Percentiles rank a stretch among this genome's conserved stretches.
These are phyloP conservation scores for Temnothorax rugatulus DNA, from an alignment of 2,888 invertebrate species.

Conservation along the genomic window DNA sequence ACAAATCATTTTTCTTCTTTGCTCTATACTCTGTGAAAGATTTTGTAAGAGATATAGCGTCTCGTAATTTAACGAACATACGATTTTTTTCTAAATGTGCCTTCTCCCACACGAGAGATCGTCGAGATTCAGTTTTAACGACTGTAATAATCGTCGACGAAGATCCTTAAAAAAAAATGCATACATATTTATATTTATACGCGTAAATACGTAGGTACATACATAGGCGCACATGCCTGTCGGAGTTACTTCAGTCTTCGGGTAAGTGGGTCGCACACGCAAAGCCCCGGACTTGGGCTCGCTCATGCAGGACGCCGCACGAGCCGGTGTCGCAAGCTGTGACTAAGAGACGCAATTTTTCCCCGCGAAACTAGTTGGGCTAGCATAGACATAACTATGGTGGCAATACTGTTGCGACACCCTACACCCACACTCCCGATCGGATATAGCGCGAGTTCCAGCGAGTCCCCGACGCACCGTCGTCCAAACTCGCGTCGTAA, in stretches of 20 bases:
- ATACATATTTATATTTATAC: background rate
- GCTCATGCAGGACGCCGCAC: slow-evolving; percentile 83
- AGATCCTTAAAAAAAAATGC: background rate
- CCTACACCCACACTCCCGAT: slow-evolving; percentile 83
- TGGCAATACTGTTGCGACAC: slow-evolving; percentile 82
- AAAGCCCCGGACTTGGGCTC: slow-evolving; percentile 81
- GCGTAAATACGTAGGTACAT: slow-evolving; percentile 14
- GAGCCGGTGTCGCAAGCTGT: slow-evolving; percentile 83
- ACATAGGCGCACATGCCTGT: slow-evolving; percentile 34
- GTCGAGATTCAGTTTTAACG: background rate
- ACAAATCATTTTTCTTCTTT: slow-evolving; percentile 39
- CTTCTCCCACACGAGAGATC: background rate
- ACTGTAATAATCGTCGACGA: background rate
- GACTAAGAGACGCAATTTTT: slow-evolving; percentile 85
- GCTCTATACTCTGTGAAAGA: background rate
- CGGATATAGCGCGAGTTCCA: slow-evolving; percentile 75
- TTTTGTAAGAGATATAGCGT: background rate
- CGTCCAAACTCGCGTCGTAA: slow-evolving; percentile 25
- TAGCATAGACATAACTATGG: slow-evolving; percentile 78
- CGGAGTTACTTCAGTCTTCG: slow-evolving; percentile 60
- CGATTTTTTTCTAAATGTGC: background rate
- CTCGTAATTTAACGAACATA: slow-evolving; percentile 2
- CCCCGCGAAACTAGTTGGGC: slow-evolving; percentile 82
- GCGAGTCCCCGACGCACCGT: slow-evolving; percentile 47
- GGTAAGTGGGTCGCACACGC: slow-evolving; percentile 81